Evolutionary conservation across 1,140 invertebrate species (phyloP), one percentile per base, ranked within the genome.

Genomic region (Zaprionus ghesquierei): DNA sequence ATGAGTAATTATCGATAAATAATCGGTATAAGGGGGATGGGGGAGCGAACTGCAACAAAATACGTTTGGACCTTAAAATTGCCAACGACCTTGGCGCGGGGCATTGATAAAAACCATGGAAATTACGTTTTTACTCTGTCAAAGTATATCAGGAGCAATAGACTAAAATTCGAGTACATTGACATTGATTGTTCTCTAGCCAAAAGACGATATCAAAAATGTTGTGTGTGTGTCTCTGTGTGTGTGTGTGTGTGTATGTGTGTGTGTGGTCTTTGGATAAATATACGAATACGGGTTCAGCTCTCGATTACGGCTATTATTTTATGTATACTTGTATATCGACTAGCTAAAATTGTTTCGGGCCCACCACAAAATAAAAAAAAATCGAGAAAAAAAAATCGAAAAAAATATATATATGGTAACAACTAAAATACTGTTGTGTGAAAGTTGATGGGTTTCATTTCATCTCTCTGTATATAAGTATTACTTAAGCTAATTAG

Each of bases 111-210:
- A 80, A 70, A 75, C 75, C 65, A 78, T 69, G 27, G 25, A 74
- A 65, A 44, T 76, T 41, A 51, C 58, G 54, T 77, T 79, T 80
- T 77, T 84, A 90, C 90, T 82, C 75, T 91, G 90, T 91, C 90
- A 90, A 78, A 90, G 90, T 91, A 91, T 91, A 91, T 91, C 90
- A 91, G 78, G 90, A 91, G 90, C 77, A 91, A 91, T 91, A 91
- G 90, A 91, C 90, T 91, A 91, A 91, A 90, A 90, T 91, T 91
- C 90, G 90, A 91, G 90, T 91, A 91, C 81, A 84, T 81, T 89
- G 78, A 87, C 79, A 77, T 72, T 84, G 55, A 41, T 81, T 73
- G 59, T 62, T 82, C 53, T 82, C 69, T 87, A 87, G 78, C 82
- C 79, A 86, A 87, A n/a, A 82, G 68, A 81, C 60, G 66, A 86